Percentiles rank a stretch among this genome's conserved stretches.
phyloP scores from a whole-genome alignment of 2,797 vertebrate species.

The Rhinogobio ventralis region DNA sequence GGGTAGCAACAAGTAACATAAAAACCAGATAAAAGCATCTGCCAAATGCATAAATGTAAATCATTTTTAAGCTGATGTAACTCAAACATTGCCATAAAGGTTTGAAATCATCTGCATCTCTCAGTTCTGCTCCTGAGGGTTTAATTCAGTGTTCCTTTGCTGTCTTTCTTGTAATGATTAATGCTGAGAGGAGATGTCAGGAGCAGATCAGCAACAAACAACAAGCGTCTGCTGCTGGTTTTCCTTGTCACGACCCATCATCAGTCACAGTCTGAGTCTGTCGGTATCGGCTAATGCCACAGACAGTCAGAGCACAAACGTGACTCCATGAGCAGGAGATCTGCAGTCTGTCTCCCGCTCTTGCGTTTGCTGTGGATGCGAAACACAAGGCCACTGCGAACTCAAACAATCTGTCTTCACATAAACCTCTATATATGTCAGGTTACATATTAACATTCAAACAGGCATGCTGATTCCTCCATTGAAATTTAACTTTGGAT shows the following conservation, averaged over 20 bases:
- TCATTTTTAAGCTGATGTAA: not conserved
- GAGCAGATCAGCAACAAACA: constrained; percentile 13
- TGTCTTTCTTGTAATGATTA: constrained; percentile 25
- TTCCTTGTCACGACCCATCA: not conserved
- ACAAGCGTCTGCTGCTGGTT: constrained; percentile 8
- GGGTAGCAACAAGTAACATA: not conserved
- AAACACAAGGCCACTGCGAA: constrained; percentile 16
- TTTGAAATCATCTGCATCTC: not conserved
- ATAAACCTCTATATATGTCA: constrained; percentile 20
- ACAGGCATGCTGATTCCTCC: not conserved
- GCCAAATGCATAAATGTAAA: not conserved
- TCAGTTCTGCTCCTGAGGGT: not conserved
- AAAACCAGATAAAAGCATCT: not conserved
- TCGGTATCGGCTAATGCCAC: too few species aligned
- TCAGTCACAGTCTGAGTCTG: too few species aligned
- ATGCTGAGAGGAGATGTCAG: not conserved
- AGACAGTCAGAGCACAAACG: not conserved
- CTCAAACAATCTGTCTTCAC: constrained; percentile 21
- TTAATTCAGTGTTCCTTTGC: constrained; percentile 5
- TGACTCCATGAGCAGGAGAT: not conserved
- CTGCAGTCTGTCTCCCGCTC: not conserved
- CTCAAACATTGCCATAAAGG: not conserved
- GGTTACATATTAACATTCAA: constrained; percentile 44
- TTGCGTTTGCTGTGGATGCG: constrained; percentile 7
- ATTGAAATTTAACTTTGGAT: constrained; percentile 27